Conservation (phyloP, 2,888 invertebrate genomes). For the Smittia sp. region DNA sequence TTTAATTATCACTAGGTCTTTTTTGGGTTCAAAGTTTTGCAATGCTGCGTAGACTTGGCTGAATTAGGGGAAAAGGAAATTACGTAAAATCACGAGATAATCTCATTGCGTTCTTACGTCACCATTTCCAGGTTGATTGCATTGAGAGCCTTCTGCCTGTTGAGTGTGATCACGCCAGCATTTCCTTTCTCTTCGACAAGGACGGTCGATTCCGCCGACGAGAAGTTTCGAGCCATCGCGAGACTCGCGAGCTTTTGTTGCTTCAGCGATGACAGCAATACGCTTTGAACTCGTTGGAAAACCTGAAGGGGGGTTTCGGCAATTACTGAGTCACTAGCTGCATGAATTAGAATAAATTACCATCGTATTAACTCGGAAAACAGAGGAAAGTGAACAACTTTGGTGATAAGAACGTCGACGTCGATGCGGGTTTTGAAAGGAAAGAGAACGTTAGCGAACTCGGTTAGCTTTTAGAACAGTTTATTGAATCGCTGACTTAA, state of each 20-base stretch:
- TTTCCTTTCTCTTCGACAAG: conserved; percentile 47
- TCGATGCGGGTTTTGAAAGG: no score
- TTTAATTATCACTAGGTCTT: conserved; percentile 69
- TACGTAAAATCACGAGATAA: conserved; percentile 5
- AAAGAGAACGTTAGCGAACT: no score
- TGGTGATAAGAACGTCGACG: no score
- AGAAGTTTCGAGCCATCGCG: background rate
- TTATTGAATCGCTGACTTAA: no score
- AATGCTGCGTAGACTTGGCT: conserved; percentile 58
- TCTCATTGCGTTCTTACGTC: background rate
- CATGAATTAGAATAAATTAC: background rate
- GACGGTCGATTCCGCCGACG: background rate
- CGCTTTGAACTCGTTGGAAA: background rate
- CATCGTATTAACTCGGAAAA: background rate
- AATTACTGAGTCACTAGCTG: background rate
- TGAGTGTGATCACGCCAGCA: conserved; percentile 67
- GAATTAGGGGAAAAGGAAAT: background rate
- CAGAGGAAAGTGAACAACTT: background rate
- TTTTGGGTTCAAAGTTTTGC: conserved; percentile 56
- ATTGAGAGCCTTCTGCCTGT: conserved; percentile 75
- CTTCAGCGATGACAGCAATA: background rate
- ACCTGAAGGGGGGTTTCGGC: background rate
- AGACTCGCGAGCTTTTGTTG: background rate
- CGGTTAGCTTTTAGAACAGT: no score
- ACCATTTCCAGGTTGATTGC: conserved; percentile 76